Percentiles rank a stretch among this genome's conserved stretches.
phyloP scores from a whole-genome alignment of 2,797 vertebrate species.

The Stomatorhinus walkeri region DNA sequence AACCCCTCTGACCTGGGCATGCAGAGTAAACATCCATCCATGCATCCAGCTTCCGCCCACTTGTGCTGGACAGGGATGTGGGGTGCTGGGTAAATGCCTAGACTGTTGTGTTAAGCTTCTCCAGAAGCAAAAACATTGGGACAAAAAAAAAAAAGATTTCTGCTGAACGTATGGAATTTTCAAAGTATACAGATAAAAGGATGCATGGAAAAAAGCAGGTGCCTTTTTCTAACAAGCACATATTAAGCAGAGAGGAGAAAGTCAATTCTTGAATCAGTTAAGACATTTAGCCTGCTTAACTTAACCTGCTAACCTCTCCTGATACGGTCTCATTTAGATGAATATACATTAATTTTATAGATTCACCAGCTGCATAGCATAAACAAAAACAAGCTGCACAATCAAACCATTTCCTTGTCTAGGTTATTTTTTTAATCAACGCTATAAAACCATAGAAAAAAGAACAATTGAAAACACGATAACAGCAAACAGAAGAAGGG shows the following conservation, averaged over 20 bases:
- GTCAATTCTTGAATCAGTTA: not conserved
- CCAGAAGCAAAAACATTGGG: not conserved
- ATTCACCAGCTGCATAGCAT: not conserved
- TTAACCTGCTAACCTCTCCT: not conserved
- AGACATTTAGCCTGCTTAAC: not conserved
- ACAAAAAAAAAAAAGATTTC: not conserved
- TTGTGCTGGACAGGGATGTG: not conserved
- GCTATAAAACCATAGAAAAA: not conserved
- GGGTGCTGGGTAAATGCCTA: not conserved
- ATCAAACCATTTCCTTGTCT: not conserved
- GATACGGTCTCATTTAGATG: not conserved
- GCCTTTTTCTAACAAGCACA: not conserved
- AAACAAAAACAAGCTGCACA: not conserved
- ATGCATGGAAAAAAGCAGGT: not conserved
- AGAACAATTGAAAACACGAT: not conserved
- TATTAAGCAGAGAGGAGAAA: not conserved
- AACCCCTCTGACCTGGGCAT: not conserved
- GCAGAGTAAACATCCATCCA: not conserved
- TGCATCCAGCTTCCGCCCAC: not conserved
- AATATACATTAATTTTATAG: not conserved
- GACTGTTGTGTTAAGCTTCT: not conserved
- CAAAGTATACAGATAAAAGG: not conserved
- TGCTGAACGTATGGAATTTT: not conserved
- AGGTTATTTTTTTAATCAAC: not conserved
- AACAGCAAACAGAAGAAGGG: not conserved